These are phyloP conservation scores for Vandiemenella viatica DNA, from an alignment of 2,888 invertebrate species.

Conservation along the genomic window DNA sequence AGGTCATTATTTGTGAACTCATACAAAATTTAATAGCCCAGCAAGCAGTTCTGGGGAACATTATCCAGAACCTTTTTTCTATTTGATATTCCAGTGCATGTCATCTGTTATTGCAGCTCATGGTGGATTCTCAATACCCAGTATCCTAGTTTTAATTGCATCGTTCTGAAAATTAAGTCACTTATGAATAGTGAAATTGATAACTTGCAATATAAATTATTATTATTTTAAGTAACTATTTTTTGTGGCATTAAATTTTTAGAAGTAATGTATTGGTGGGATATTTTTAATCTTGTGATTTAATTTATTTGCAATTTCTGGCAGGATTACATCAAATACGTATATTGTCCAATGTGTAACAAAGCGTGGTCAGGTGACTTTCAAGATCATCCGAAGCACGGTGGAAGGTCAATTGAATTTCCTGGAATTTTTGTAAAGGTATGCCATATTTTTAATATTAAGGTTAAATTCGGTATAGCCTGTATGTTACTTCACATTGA, in stretches of 20 bases:
- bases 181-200: too few relatives aligned
- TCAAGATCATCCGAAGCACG: constrained; percentile 50
- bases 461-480: background rate
- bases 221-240: too few relatives aligned
- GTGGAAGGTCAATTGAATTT: constrained; percentile 40
- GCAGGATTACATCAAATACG: constrained; percentile 43
- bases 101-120: too few relatives aligned
- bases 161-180: too few relatives aligned
- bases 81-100: too few relatives aligned
- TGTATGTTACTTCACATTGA: background rate
- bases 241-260: too few relatives aligned
- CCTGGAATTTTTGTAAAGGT: constrained; percentile 50
- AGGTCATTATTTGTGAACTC: background rate
- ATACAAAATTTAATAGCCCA: background rate
- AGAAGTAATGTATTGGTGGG: too few relatives aligned
- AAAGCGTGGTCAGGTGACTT: constrained; percentile 57
- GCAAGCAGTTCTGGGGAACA: too few relatives aligned
- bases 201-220: too few relatives aligned
- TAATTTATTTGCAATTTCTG: constrained; percentile 21
- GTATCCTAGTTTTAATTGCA: too few relatives aligned
- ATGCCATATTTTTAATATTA: constrained; percentile 9
- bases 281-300: background rate
- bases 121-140: too few relatives aligned
- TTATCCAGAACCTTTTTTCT: too few relatives aligned
- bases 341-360: constrained; percentile 62